Evolutionary conservation across 1,140 invertebrate genomes (phyloP), one percentile per base, ranked within the genome.

Genomic region (Papilio polyxenes): DNA sequence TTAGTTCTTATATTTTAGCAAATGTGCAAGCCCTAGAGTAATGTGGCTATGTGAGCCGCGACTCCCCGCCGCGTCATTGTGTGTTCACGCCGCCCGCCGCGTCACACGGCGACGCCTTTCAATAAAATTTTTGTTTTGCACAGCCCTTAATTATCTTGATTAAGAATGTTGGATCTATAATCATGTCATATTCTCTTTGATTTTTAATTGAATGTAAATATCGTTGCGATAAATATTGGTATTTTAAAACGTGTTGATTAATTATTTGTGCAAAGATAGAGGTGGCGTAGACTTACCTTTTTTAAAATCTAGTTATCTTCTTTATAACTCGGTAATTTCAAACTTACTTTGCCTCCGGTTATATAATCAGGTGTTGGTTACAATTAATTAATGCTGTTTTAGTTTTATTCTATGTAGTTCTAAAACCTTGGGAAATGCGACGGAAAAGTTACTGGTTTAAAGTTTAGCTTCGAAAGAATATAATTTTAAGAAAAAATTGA

Each of bases 61-160:
- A 83, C 86, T 77, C 88, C 87, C 88, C 83, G 86, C 83, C 82
- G 86, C 69, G 85, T 83, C 83, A 85, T 87, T 88, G 87, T 85
- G 83, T 53, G 69, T 81, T 81, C 82, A 74, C 84, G 81, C 84
- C 51, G 80, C 82, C 56, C 85, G 81, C 84, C 51, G 80, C 85
- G 78, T 83, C 83, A 86, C 85, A 84, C 81, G 80, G 80, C 81
- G 85, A 88, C 83, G 86, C 85, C 84, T 89, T 85, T 88, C 84
- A 85, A 82, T 82, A 48, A 82, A 76, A 85, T 85, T 87, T 87
- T 88, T 89, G 86, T 89, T 87, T 87, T 78, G 81, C 85, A 74
- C 84, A 81, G 81, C 86, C 87, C 88, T 88, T 88, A 90, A 91
- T 91, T 89, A 91, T 89, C 87, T 88, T 86, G 88, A 91, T 91